phyloP scores from a whole-genome alignment of 2,888 invertebrate species.

The Mythimna albipuncta region DNA sequence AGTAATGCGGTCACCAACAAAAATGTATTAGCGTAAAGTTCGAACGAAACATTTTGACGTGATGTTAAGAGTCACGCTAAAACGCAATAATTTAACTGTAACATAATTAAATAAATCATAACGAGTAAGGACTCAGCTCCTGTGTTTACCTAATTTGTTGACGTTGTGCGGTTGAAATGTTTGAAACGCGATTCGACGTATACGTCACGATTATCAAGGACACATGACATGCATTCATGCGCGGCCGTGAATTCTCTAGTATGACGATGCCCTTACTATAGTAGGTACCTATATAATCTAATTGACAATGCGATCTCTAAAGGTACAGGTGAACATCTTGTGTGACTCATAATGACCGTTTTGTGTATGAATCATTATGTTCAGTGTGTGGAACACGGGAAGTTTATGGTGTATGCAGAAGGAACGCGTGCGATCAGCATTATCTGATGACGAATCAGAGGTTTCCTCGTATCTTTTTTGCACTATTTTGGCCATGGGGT shows the following conservation, averaged over 20 bases:
- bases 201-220: not conserved
- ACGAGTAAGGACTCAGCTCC: not conserved
- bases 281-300: constrained; percentile 34
- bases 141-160: constrained; percentile 20
- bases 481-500: constrained; percentile 38
- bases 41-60: not conserved
- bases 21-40: not conserved
- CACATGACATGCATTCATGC: not conserved
- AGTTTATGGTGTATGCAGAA: constrained; percentile 67
- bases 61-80: not conserved
- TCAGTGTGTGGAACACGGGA: constrained; percentile 73
- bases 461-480: constrained; percentile 45
- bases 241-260: constrained; percentile 7
- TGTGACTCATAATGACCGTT: constrained; percentile 70
- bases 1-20: constrained; percentile 12
- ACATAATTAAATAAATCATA: not conserved
- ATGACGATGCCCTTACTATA: constrained; percentile 26
- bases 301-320: constrained; percentile 61
- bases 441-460: constrained; percentile 56
- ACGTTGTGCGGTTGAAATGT: constrained; percentile 26
- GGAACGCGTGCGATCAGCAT: constrained; percentile 67
- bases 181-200: not conserved
- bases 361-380: constrained; percentile 68
- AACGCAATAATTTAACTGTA: not conserved
- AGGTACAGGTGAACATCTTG: constrained; percentile 70